Evolutionary conservation across 2,797 vertebrate species (phyloP), one percentile per base, ranked within the genome.

Genomic region (Cossypha dichroa): DNA sequence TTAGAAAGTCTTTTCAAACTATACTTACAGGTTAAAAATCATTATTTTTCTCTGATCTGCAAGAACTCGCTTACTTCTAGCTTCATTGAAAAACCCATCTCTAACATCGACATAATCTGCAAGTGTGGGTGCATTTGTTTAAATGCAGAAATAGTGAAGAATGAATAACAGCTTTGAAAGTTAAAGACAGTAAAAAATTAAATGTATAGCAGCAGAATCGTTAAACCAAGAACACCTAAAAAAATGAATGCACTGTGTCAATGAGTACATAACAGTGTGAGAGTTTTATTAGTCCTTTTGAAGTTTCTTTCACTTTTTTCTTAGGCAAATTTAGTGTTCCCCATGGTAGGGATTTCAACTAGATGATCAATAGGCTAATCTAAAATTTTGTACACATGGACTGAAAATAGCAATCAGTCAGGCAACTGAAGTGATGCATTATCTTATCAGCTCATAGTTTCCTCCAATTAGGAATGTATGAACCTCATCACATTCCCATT

Each of bases 131-230:
- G 48, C 18, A 17, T 74, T 93, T 93, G 6, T 80, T 88, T 59
- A 92, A 97, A 92, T 41, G 63, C 29, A 92, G 29, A 84, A 38
- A 84, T 60, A 90, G n/a, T 49, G 41, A 93, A 91, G 46, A 96
- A 89, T 86, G 92, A 78, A 45, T 88, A 56, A 48, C 17, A 64
- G 21, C 13, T 92, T 93, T 73, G 66, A 88, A 93, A 97, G 40
- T 93, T 80, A 97, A 97, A 96, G 54, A 80, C n/a, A 6, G 51
- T 87, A 86, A 97, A 96, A 54, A 54, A 93, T 70, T 85, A 89
- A 90, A 88, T 52, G 81, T 94, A 51, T 77, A 95, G 18, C 48
- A 64, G 43, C 77, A 93, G 80, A 76, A 59, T 93, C 38, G 69
- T 68, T 94, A 93, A 94, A 77, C 19, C 34, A 76, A 84, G 5